Evolutionary conservation across 2,113 vertebrate genomes (phyloP), one percentile per base, ranked within the genome.

Genomic region (Charina bottae): DNA sequence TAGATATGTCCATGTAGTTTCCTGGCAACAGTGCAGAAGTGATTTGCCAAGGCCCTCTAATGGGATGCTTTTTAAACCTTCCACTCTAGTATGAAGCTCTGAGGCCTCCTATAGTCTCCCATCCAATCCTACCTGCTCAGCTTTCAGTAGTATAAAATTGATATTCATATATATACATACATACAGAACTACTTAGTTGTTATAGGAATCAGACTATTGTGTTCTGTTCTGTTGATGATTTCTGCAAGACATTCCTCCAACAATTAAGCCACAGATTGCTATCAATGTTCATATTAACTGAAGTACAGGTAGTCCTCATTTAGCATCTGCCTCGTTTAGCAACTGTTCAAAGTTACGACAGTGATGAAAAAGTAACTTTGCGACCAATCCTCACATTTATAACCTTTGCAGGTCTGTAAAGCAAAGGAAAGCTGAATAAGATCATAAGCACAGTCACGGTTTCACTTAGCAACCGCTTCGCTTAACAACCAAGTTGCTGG

Each of bases 241-340:
- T 90, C 54, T 55, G 83, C 28, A 24, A 21, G 21, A 33, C 2
- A 24, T 42, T 54, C 54, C 54, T 90, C 53, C 78, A 21, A 56
- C n/a, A 85, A 37, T 28, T 89, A 15, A 89, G 0, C 55, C 33
- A n/a, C 33, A 92, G 68, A 28, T 91, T 87, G 59, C 42, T 94
- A 93, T 85, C 60, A 37, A 60, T 92, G 60, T 28, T 88, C 58
- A 93, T 90, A 6, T 90, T 92, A 90, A 17, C 26, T 89, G 49
- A 37, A 49, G 28, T n/a, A 85, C 21, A 6, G 10, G 10, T n/a
- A 64, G 11, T n/a, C 26, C 28, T 64, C n/a, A 28, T 64, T 64
- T 64, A 64, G 28, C 11, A 0, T 28, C 62, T 68, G 28, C 28
- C 62, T 68, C n/a, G 12, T 68, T n/a, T 68, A 68, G 12, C 11